These are phyloP conservation scores for Brachyptera putata DNA, from an alignment of 2,888 invertebrate species.

Conservation along the genomic window DNA sequence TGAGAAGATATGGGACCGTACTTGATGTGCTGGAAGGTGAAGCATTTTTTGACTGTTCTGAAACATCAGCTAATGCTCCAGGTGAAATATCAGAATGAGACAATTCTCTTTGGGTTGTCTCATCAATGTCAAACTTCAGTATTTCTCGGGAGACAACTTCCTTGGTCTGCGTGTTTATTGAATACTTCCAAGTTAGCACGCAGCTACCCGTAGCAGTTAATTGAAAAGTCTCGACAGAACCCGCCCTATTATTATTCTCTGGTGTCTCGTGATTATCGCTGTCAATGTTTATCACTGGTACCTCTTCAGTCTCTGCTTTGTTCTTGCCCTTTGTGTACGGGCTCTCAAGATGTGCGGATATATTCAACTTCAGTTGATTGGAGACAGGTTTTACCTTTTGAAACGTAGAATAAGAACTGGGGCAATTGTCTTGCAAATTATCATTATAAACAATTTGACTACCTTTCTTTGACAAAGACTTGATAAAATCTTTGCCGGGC, in stretches of 20 bases:
- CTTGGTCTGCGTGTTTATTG: background rate
- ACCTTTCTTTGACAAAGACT: no score
- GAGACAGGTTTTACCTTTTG: no score
- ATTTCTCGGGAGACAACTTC: background rate
- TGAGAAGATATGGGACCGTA: background rate
- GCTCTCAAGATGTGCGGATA: no score
- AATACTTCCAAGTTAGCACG: background rate
- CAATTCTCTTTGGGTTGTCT: background rate
- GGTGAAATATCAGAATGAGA: background rate
- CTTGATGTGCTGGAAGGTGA: background rate
- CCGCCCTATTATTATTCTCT: background rate
- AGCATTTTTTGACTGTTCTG: background rate
- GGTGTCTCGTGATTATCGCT: background rate
- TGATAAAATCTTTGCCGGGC: no score
- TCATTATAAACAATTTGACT: no score
- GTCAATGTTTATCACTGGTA: background rate
- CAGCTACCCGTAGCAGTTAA: background rate
- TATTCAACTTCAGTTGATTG: no score
- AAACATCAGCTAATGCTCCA: conserved; percentile 9
- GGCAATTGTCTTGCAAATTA: no score
- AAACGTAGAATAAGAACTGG: no score
- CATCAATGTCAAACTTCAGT: background rate
- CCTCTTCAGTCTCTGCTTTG: no score
- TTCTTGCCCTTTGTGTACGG: no score
- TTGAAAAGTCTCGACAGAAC: background rate